Evolutionary conservation across 2,888 invertebrate genomes (phyloP).

Genomic region (Pachydiplax longipennis): DNA sequence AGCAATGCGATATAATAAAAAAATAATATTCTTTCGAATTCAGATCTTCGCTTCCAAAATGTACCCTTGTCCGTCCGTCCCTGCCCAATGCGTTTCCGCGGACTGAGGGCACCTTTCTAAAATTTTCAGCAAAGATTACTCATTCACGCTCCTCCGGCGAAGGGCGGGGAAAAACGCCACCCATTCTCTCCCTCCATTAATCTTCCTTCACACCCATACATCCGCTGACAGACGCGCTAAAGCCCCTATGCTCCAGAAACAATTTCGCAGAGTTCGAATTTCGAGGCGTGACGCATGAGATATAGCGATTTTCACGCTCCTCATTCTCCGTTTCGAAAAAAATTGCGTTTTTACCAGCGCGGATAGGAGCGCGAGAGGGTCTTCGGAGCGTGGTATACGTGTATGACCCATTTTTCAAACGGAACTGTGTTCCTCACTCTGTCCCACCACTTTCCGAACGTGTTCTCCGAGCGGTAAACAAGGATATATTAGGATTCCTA

Average conservation of each 20-base stretch:
- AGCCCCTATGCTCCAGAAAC: slow-evolving; percentile 36
- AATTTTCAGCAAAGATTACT: slow-evolving; percentile 42
- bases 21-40: too few species aligned
- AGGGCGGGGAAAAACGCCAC: neutral
- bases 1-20: too few species aligned
- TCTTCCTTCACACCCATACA: slow-evolving; percentile 41
- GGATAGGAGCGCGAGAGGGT: neutral
- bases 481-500: neutral
- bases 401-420: neutral
- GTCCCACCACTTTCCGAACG: neutral
- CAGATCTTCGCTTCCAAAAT: too few species aligned
- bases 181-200: slow-evolving; percentile 12
- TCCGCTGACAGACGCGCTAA: slow-evolving; percentile 28
- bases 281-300: slow-evolving; percentile 40
- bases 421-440: neutral
- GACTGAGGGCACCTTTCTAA: slow-evolving; percentile 1
- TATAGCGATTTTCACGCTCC: slow-evolving; percentile 39
- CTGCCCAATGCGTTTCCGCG: too few species aligned
- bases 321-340: neutral
- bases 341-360: neutral
- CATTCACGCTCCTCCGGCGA: slow-evolving; percentile 27
- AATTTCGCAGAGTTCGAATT: slow-evolving; percentile 39
- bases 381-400: neutral
- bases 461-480: neutral
- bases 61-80: too few species aligned